Conservation (phyloP, 2,113 vertebrate species). For the western clawed frog (Xenopus tropicalis) region UCB_Xtro_10.0 CM004443.2:205668501-205669000, state of each 20-base stretch:
- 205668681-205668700: conserved; percentile 12
- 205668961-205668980: too few species aligned
- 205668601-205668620: conserved; percentile 1
- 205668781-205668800: not conserved
- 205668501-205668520: too few species aligned
- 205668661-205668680: not conserved
- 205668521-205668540: too few species aligned
- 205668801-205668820: conserved; percentile 4
- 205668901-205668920: not conserved
- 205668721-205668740: not conserved
- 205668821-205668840: conserved; percentile 1
- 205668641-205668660: conserved; percentile 18
- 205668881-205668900: too few species aligned
- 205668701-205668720: conserved; percentile 15
- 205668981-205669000: too few species aligned
- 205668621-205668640: conserved; percentile 2
- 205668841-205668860: not conserved
- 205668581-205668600: not conserved
- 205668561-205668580: not conserved
- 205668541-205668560: too few species aligned
- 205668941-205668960: too few species aligned
- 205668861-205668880: conserved; percentile 1
- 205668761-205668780: conserved; percentile 5
- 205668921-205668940: too few species aligned
- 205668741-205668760: conserved; percentile 3